Evolutionary conservation across 2,888 invertebrate genomes (phyloP), one percentile per base, ranked within the genome.

Genomic region (Mimachlamys varia): DNA sequence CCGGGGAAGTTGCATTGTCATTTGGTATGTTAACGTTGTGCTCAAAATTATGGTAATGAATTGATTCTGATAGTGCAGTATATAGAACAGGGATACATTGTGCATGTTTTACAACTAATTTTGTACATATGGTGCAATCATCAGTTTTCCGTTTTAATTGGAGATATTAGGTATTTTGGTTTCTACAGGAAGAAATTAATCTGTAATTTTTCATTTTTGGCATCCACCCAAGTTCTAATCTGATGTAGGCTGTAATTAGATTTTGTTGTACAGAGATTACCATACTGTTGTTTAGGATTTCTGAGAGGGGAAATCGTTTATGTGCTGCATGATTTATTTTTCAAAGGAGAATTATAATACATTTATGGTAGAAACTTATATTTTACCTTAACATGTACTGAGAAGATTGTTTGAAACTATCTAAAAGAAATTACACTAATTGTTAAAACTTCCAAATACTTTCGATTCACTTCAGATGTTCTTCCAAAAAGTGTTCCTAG

Each of bases 211-310:
- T 76, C 17, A n/a, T 62, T 33, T 76, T 76, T 76, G 76, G 76
- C 76, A 33, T 76, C 33, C 76, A 27, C 27, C 76, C 76, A 76
- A 33, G 33, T 2, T 33, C 22, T 76, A 33, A 76, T 76, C 76
- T 76, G 76, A 76, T 76, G 76, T 76, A 33, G 76, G 76, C 76
- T 76, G 76, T 76, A 76, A 76, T 76, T 76, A 76, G 33, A 76
- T 27, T 76, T 27, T 76, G 33, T 76, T 27, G 13, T 10, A 53
- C 17, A 76, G 76, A 76, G 53, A 76, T 33, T 76, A 13, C 33
- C 7, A 15, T 76, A 33, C 27, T 76, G 76, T 33, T 33, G 33
- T 27, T 27, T 44, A 5, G 44, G 44, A 62, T n/a, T 62, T n/a
- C 62, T 22, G 1, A 12, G 27, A 76, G 76, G 76, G 44, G 13